Evolutionary conservation across 2,113 vertebrate genomes (phyloP).

Genomic region (Danionella cerebrum): DNA sequence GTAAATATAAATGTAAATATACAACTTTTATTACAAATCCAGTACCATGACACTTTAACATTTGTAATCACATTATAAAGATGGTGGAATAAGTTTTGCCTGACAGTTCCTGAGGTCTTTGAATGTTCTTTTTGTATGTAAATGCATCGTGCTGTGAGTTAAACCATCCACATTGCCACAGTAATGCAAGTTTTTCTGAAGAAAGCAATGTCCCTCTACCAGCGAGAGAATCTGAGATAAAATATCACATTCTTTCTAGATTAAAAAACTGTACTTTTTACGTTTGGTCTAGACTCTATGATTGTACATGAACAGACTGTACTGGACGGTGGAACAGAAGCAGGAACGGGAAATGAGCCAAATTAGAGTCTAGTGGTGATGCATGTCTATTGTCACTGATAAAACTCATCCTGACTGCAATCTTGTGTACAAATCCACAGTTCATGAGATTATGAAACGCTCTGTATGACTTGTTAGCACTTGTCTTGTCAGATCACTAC

Average conservation of each 20-base stretch:
- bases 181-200: too few relatives aligned
- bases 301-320: conserved; percentile 5
- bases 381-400: too few relatives aligned
- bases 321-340: not conserved
- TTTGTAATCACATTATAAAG: too few relatives aligned
- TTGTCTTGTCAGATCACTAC: not conserved
- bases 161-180: too few relatives aligned
- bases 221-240: not conserved
- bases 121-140: too few relatives aligned
- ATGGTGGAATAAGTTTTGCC: too few relatives aligned
- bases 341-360: not conserved
- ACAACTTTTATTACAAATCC: too few relatives aligned
- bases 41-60: too few relatives aligned
- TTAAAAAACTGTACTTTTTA: conserved; percentile 6
- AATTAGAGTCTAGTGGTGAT: conserved; percentile 26
- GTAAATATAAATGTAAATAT: too few relatives aligned
- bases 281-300: conserved; percentile 17
- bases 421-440: not conserved
- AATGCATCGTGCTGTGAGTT: too few relatives aligned
- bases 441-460: not conserved
- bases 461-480: conserved; percentile 1
- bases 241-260: not conserved
- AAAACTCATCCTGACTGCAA: not conserved
- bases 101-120: too few relatives aligned
- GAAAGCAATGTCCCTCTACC: not conserved